Conservation (phyloP, 2,888 invertebrate species). For the Halocaridina rubra region DNA sequence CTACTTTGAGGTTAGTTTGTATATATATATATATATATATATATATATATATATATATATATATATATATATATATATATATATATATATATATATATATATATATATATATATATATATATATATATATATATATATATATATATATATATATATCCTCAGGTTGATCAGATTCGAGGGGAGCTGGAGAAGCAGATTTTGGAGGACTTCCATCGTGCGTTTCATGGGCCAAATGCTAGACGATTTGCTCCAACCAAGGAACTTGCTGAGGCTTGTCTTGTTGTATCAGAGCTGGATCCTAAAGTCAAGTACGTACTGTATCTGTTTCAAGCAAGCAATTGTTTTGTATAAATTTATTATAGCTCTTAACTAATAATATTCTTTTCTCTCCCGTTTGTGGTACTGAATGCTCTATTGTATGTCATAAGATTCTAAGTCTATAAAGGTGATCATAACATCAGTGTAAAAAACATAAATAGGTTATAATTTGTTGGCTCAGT, state of each 20-base stretch:
- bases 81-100: neutral
- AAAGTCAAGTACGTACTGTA: slow-evolving; percentile 78
- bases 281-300: slow-evolving; percentile 87
- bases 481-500: no score
- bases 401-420: no score
- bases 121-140: neutral
- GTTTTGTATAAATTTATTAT: slow-evolving; percentile 12
- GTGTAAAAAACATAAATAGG: no score
- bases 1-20: neutral
- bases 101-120: neutral
- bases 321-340: neutral
- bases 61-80: neutral
- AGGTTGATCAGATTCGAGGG: slow-evolving; percentile 79
- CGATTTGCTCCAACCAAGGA: slow-evolving; percentile 75
- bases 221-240: slow-evolving; percentile 77
- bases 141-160: slow-evolving; percentile 40
- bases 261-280: slow-evolving; percentile 83
- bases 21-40: neutral
- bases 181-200: slow-evolving; percentile 89
- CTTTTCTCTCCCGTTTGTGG: no score
- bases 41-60: neutral
- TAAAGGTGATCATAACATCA: no score
- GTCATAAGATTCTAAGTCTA: no score
- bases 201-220: slow-evolving; percentile 89
- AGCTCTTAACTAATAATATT: no score